Evolutionary conservation across 2,888 invertebrate species (phyloP), one percentile per base, ranked within the genome.

Genomic region (Unio pictorum): DNA sequence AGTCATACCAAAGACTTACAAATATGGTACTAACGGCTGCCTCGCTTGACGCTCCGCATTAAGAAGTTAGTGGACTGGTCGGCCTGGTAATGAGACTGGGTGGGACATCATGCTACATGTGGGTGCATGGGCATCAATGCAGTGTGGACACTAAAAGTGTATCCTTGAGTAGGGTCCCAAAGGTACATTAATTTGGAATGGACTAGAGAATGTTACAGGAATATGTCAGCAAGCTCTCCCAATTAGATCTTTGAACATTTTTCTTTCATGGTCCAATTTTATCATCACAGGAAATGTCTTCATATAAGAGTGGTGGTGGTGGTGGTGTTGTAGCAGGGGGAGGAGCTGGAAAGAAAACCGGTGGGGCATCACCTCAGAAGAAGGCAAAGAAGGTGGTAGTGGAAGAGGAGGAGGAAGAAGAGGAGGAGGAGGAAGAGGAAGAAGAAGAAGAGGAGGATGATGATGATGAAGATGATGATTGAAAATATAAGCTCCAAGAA

Each of bases 361-460:
- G 55, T 62, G 61, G 61, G 23, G 62, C 66, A 63, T 73, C 81
- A 26, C 76, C 79, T 56, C 73, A 76, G 20, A 82, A 82, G 73
- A 81, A 79, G 67, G 69, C 75, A 26, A 74, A 72, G 57, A 61
- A 64, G 28, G 73, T 74, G 18, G 72, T 68, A 61, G 73, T 69
- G 15, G 62, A 61, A 34, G 71, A 62, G 15, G 75, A 72, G 59
- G 72, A 68, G 5, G 74, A 72, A 55, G 78, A 78, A 20, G 79
- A 75, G 11, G 80, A 78, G 23, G 81, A 81, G 18, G 82, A 83
- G 15, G 83, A 82, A 5, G 84, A 83, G 18, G 82, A 82, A 18
- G 81, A 81, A 1, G 84, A 84, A 0, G 84, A 84, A 1, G 83
- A 81, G 6, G 81, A 81, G 0, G 81, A 83, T 0, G 80, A 83